Conservation (phyloP, 2,113 vertebrate species). For the Peromyscus polionotus region DNA sequence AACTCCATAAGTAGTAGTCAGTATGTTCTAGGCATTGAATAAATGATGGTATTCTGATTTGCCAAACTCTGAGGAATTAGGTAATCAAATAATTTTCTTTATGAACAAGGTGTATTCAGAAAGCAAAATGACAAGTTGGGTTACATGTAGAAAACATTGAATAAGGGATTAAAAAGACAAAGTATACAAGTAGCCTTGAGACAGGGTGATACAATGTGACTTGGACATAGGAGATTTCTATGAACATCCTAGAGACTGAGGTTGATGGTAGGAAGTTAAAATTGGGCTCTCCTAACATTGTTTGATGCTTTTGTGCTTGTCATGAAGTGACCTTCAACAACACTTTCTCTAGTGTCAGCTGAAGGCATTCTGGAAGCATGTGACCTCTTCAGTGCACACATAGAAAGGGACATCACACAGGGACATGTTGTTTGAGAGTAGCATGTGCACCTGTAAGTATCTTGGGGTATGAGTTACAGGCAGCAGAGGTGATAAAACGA, state of each 20-base stretch:
- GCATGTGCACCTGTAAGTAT: too few species aligned
- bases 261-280: not conserved
- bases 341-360: not conserved
- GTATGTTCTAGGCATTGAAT: not conserved
- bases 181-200: not conserved
- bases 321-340: not conserved
- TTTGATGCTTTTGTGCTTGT: not conserved
- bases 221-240: not conserved
- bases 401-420: not conserved
- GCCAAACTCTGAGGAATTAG: not conserved
- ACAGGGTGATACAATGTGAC: not conserved
- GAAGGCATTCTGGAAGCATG: not conserved
- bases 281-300: not conserved
- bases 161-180: not conserved
- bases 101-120: conserved; percentile 3
- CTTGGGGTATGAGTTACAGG: not conserved
- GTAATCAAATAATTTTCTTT: conserved; percentile 18
- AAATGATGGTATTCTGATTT: conserved; percentile 20
- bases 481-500: not conserved
- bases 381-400: not conserved
- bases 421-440: not conserved
- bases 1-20: not conserved
- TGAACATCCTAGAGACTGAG: not conserved
- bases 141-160: conserved; percentile 13
- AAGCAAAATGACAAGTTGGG: conserved; percentile 36